Percentiles rank a stretch among this genome's conserved stretches.
phyloP scores from a whole-genome alignment of 2,797 vertebrate species.

The Peromyscus melanophrys region DNA sequence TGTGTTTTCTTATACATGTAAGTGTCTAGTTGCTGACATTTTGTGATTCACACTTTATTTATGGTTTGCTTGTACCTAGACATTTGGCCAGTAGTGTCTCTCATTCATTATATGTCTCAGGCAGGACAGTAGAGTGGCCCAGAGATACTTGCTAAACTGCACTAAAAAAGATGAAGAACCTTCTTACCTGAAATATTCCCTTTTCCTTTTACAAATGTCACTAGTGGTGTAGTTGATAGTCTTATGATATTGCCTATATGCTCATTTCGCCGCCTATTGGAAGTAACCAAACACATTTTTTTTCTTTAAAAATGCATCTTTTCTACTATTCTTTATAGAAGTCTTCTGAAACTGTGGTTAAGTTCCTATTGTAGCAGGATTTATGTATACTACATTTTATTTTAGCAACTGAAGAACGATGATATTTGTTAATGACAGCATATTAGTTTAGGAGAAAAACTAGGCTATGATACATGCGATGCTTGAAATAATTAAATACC shows the following conservation, averaged over 20 bases:
- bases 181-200: conserved; percentile 22
- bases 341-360: conserved; percentile 27
- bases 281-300: neutral
- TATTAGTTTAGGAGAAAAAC: conserved; percentile 1
- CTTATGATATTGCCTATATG: neutral
- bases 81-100: neutral
- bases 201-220: conserved; percentile 10
- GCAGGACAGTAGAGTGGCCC: neutral
- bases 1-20: conserved; percentile 3
- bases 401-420: neutral
- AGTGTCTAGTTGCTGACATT: neutral
- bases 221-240: conserved; percentile 9
- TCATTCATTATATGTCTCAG: conserved; percentile 17
- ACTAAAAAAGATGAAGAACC: conserved; percentile 30
- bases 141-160: neutral
- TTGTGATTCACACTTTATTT: conserved; percentile 15
- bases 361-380: neutral
- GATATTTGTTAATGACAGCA: conserved; percentile 42
- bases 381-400: neutral
- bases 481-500: conserved; percentile 9
- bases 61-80: neutral
- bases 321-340: conserved; percentile 16
- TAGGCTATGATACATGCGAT: neutral
- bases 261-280: neutral
- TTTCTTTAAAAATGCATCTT: conserved; percentile 32